phyloP scores from a whole-genome alignment of 1,140 invertebrate species.

The Tetramorium alpestre region DNA sequence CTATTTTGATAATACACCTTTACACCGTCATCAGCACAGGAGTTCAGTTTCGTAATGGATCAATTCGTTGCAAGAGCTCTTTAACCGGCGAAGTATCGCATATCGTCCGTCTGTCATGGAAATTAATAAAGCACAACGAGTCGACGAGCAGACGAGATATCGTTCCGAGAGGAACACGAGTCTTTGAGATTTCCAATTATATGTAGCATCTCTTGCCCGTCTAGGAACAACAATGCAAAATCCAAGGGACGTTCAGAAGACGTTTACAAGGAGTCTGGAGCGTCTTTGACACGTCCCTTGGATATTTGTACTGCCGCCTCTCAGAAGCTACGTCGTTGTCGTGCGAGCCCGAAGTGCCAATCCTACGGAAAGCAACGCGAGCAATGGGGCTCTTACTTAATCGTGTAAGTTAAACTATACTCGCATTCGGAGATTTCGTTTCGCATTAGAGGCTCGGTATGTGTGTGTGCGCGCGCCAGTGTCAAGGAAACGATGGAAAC shows the following conservation, averaged over 20 bases:
- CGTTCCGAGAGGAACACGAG: not conserved
- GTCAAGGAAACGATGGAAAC: not conserved
- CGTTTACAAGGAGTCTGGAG: not conserved
- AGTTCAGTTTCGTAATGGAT: conserved; percentile 20
- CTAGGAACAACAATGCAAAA: not conserved
- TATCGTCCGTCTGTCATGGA: conserved; percentile 45
- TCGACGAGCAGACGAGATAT: not conserved
- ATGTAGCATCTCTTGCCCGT: not conserved
- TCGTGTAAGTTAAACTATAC: not conserved
- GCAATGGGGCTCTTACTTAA: not conserved
- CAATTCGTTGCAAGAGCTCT: conserved; percentile 42
- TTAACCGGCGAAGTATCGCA: conserved; percentile 1
- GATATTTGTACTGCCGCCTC: not conserved
- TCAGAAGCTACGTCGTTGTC: not conserved
- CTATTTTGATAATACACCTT: conserved; percentile 12
- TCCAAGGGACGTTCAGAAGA: not conserved
- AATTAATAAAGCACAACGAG: conserved; percentile 29
- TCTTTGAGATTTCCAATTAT: not conserved
- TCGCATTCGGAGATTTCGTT: conserved; percentile 20
- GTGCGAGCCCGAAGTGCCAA: not conserved
- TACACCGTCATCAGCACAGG: not conserved
- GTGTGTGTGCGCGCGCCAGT: not conserved
- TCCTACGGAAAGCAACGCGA: conserved; percentile 7
- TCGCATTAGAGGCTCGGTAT: conserved; percentile 1
- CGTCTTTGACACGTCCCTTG: not conserved